These are phyloP conservation scores for Crioceris asparagi DNA, from an alignment of 2,888 invertebrate genomes.

Conservation along the genomic window DNA sequence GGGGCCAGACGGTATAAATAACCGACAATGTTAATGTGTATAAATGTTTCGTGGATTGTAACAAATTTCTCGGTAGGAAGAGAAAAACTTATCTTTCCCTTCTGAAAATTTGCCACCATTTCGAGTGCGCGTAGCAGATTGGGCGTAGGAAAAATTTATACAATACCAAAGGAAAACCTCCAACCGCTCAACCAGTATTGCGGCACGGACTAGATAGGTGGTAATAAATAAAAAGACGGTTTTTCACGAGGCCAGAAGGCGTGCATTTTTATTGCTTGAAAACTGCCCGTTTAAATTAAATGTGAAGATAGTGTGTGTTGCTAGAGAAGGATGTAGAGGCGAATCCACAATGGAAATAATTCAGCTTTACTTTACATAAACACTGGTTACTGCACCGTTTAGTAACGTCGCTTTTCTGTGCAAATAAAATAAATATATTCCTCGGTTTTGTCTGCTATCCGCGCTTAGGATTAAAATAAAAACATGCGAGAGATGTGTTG, in stretches of 20 bases:
- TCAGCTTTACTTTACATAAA: slow-evolving; percentile 27
- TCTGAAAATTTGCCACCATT: too few relatives aligned
- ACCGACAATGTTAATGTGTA: slow-evolving; percentile 37
- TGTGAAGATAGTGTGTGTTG: slow-evolving; percentile 38
- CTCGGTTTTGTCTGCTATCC: too few relatives aligned
- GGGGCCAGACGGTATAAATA: slow-evolving; percentile 38
- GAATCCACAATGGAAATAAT: slow-evolving; percentile 32
- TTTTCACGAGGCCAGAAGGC: slow-evolving; percentile 40
- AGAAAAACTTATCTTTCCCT: slow-evolving; percentile 36
- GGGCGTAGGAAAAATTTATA: too few relatives aligned
- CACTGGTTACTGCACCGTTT: slow-evolving; percentile 22
- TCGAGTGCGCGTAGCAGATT: too few relatives aligned
- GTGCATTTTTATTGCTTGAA: slow-evolving; percentile 42
- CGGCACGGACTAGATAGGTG: slow-evolving; percentile 19
- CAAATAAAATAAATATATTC: slow-evolving; percentile 2
- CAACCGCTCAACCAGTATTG: slow-evolving; percentile 18
- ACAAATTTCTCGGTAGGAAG: slow-evolving; percentile 38
- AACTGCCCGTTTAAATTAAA: slow-evolving; percentile 42
- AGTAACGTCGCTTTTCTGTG: slow-evolving; percentile 5
- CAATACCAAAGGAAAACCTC: too few relatives aligned
- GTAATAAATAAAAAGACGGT: slow-evolving; percentile 41
- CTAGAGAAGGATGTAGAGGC: slow-evolving; percentile 28
- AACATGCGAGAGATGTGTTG: too few relatives aligned
- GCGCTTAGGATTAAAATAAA: too few relatives aligned
- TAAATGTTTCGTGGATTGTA: slow-evolving; percentile 38